Base-by-base conservation (phyloP, 2,888 invertebrate genomes). In the Bimastos eiseni region DNA sequence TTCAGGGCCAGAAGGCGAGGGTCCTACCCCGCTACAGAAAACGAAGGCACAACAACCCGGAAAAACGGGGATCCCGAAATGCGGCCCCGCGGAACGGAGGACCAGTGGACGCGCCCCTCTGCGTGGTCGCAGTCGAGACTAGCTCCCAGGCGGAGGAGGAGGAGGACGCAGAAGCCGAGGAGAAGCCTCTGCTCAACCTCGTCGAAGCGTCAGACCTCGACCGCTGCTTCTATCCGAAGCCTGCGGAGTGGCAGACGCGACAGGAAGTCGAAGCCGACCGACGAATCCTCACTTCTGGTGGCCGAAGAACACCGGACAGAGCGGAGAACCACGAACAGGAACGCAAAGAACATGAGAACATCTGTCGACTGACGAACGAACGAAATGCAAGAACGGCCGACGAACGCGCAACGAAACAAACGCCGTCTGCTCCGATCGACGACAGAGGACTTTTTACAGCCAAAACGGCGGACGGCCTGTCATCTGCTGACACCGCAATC, bases 121-220 rank as follows among this genome's bases (percentile, higher is more conserved):
- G 30, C 8, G n/a, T n/a, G 70, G 30, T 70, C 30, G 17, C 13
- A n/a, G 70, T 70, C n/a, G 70, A 70, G 70, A 70, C 30, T 30
- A 15, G 38, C 11, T 89, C 38, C 34, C 41, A 89, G 89, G 89
- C 34, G 44, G 89, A 90, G 13, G 90, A 90, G 70, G 90, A 90
- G 34, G 49, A 70, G 34, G 90, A 89, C 33, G 83, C n/a, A 0
- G 90, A 90, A 11, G 70, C 37, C 21, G 90, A 90, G n/a, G 33
- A 55, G 49, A 70, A 90, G 33, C 90, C 90, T 3, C 70, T 90
- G 21, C 13, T 90, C 11, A 70, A 49, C 36, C 34, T 86, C 86
- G 37, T 37, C 36, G 86, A 34, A 24, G 36, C 34, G 17, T 33
- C 33, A 13, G 86, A 86, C 37, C 86, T 86, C 36, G 86, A 86